phyloP scores from a whole-genome alignment of 2,888 invertebrate genomes.

The Serripes groenlandicus region DNA sequence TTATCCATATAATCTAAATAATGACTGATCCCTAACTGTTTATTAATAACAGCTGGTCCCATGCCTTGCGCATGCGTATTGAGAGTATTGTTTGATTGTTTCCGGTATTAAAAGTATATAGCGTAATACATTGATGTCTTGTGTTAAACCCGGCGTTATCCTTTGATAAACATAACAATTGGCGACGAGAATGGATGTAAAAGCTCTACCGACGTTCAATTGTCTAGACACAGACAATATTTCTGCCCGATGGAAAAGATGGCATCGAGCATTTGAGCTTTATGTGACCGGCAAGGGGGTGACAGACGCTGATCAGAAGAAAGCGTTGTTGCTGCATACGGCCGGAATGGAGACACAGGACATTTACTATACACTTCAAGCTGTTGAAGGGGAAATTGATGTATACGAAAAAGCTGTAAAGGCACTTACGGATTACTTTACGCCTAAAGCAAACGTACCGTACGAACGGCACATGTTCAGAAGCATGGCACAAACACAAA shows the following conservation, averaged over 20 bases:
- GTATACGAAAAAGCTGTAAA: constrained; percentile 20
- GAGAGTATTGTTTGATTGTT: too few species aligned
- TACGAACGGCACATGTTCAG: constrained; percentile 50
- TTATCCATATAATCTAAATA: too few species aligned
- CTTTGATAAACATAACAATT: constrained; percentile 15
- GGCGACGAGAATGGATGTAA: constrained; percentile 14
- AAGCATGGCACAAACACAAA: constrained; percentile 30
- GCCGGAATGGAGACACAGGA: constrained; percentile 48
- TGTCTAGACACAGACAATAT: background rate
- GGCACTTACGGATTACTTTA: constrained; percentile 38
- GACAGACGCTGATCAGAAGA: constrained; percentile 27
- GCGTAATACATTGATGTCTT: too few species aligned
- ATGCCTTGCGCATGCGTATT: too few species aligned
- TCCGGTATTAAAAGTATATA: too few species aligned
- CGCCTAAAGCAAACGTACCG: constrained; percentile 28
- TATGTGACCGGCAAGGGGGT: constrained; percentile 36
- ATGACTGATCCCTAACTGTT: too few species aligned
- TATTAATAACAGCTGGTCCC: too few species aligned
- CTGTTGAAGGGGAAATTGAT: background rate
- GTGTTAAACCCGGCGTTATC: too few species aligned
- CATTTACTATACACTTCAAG: constrained; percentile 36
- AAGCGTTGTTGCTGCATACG: constrained; percentile 44
- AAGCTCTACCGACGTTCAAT: background rate
- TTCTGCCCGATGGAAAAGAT: constrained; percentile 37
- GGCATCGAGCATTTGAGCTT: constrained; percentile 47